A percentile compares a stretch with the other conserved stretches of the same genome.
These are phyloP conservation scores for Drosophila vallismaia DNA, from an alignment of 2,888 invertebrate species.

Conservation along the genomic window DNA sequence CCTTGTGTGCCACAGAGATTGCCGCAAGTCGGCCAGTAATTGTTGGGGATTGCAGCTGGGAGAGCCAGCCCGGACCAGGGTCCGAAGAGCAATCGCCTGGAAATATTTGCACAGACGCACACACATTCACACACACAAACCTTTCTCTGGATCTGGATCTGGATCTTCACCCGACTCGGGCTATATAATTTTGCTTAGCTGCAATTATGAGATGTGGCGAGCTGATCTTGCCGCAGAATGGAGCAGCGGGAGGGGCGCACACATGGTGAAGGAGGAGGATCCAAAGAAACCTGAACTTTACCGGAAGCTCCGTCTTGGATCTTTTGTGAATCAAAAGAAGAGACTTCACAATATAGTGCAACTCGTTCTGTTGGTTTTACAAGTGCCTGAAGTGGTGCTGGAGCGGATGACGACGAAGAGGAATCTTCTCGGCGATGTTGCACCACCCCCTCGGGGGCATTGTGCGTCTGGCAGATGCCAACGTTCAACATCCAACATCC, in stretches of 20 bases:
- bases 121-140: slow-evolving; percentile 15
- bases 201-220: slow-evolving; percentile 74
- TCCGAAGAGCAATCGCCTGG: slow-evolving; percentile 48
- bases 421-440: slow-evolving; percentile 14
- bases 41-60: slow-evolving; percentile 67
- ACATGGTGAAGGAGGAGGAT: slow-evolving; percentile 12
- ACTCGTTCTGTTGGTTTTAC: slow-evolving; percentile 75
- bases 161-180: slow-evolving; percentile 38
- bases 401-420: neutral
- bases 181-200: slow-evolving; percentile 76
- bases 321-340: slow-evolving; percentile 40
- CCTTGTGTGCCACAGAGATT: slow-evolving; percentile 41
- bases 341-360: slow-evolving; percentile 6
- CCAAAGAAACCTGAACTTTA: slow-evolving; percentile 49
- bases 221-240: slow-evolving; percentile 63
- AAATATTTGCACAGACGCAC: slow-evolving; percentile 65
- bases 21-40: slow-evolving; percentile 58
- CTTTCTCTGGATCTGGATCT: neutral
- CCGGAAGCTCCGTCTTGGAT: slow-evolving; percentile 61
- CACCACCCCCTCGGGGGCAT: slow-evolving; percentile 5
- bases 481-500: slow-evolving; percentile 64
- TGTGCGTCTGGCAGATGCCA: slow-evolving; percentile 57
- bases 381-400: slow-evolving; percentile 65
- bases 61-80: slow-evolving; percentile 22
- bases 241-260: slow-evolving; percentile 21